These are phyloP conservation scores for Riptortus pedestris DNA, from an alignment of 1,140 invertebrate genomes.

Conservation along the genomic window DNA sequence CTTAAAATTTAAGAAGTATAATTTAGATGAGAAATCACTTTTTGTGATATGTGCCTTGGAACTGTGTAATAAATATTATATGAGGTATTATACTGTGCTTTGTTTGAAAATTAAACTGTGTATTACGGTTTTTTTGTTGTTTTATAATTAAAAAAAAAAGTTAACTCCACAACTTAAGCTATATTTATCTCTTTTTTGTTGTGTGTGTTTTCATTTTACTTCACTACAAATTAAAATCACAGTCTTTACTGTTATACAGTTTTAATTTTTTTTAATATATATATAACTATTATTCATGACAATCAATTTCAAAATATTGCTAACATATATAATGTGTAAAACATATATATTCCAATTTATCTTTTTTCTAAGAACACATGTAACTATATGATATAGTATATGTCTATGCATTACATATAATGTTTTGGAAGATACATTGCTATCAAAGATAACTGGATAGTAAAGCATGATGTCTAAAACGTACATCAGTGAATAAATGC, in stretches of 20 bases:
- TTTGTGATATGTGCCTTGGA: no score
- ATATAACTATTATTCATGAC: not conserved
- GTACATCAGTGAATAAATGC: not conserved
- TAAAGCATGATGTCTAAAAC: not conserved
- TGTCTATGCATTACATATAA: not conserved
- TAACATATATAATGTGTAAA: slow-evolving; percentile 3
- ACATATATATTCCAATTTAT: not conserved
- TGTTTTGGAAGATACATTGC: slow-evolving; percentile 1
- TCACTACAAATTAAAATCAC: slow-evolving; percentile 10
- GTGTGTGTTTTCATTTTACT: slow-evolving; percentile 1
- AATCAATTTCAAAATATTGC: not conserved
- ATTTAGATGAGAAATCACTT: no score
- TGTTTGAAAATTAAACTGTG: no score
- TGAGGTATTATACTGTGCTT: no score
- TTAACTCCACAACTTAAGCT: no score
- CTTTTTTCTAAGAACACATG: slow-evolving; percentile 4
- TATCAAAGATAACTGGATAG: not conserved
- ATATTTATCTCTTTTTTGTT: no score
- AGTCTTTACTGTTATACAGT: not conserved
- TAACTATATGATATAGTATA: not conserved
- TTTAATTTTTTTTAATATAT: not conserved
- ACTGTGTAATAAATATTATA: no score
- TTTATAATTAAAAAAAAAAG: no score
- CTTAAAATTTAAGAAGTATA: no score
- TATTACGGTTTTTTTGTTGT: no score